Base-by-base conservation (phyloP, 2,888 invertebrate genomes). In the Strigamia transsilvanica region DNA sequence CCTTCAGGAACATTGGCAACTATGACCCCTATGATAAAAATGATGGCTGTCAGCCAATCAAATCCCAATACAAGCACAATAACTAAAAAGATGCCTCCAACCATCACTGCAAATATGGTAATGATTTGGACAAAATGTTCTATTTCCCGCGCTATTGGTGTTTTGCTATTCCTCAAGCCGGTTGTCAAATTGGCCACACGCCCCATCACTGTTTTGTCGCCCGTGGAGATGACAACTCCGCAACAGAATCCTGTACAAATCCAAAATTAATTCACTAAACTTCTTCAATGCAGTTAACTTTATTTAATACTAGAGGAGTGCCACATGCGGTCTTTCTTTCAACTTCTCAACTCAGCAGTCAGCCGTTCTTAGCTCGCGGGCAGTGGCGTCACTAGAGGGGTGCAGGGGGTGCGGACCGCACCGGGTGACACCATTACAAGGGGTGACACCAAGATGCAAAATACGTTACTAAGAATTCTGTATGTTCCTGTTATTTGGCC, bases 61-160 rank as follows among this genome's bases (percentile, higher is more conserved):
- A 85, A 86, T 5, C 85, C 86, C 21, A 86, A 77, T 7, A 81
- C 78, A 13, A 85, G 61, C 12, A 85, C 84, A 23, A 84, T 83
- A n/a, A 83, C 81, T 38, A 84, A 83, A 80, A 85, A 85, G 15
- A 82, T 77, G 10, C 82, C 21, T 7, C 85, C 85, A 81, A 84
- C 80, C n/a, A 46, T 13, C 13, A 85, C 73, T 0, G 85, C 85
- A 42, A 85, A 83, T 13, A 56, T 80, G 15, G 85, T 85, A 66
- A 90, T 90, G 83, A 90, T 85, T 84, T 89, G 89, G 85, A 90
- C 90, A 86, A 90, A 90, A 84, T 90, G 89, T 27, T 86, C 87
- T 85, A 90, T 90, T 86, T 90, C 90, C 83, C 87, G 88, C 77
- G 89, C 88, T 83, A 90, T 89, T 46, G 90, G 90, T 13, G 90